Conservation (phyloP, 2,888 invertebrate species). For the Seira sanloemensis region DNA sequence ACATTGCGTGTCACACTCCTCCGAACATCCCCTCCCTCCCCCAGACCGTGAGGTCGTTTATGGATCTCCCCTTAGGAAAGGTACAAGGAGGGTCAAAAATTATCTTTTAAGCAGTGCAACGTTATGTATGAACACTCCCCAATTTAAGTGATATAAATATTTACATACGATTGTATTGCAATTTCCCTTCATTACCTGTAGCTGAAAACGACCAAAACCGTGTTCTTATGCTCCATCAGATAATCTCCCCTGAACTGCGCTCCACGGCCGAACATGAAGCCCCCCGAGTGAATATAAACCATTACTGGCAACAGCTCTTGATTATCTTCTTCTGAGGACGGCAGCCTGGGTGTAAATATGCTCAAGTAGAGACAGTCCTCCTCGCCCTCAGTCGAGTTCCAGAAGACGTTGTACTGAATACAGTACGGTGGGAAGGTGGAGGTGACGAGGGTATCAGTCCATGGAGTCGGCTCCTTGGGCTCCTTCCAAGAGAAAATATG, state of each 20-base stretch:
- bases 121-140: background rate
- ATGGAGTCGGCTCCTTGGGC: constrained; percentile 48
- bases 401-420: constrained; percentile 65
- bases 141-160: no score
- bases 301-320: constrained; percentile 52
- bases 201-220: constrained; percentile 56
- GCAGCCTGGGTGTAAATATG: constrained; percentile 29
- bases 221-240: constrained; percentile 60
- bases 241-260: constrained; percentile 60
- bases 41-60: no score
- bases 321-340: background rate
- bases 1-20: no score
- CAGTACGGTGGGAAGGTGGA: constrained; percentile 60
- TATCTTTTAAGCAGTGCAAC: no score
- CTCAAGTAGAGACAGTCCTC: constrained; percentile 60
- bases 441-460: constrained; percentile 37
- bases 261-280: constrained; percentile 68
- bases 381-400: constrained; percentile 61
- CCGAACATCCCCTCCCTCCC: no score
- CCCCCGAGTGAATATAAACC: constrained; percentile 64
- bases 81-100: no score
- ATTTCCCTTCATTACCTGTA: no score
- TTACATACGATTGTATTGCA: no score
- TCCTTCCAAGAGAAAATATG: constrained; percentile 3
- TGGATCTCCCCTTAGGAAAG: no score